A percentile compares a stretch with the other conserved stretches of the same genome.
phyloP scores from a whole-genome alignment of 2,888 invertebrate species.

The Aromia moschata region DNA sequence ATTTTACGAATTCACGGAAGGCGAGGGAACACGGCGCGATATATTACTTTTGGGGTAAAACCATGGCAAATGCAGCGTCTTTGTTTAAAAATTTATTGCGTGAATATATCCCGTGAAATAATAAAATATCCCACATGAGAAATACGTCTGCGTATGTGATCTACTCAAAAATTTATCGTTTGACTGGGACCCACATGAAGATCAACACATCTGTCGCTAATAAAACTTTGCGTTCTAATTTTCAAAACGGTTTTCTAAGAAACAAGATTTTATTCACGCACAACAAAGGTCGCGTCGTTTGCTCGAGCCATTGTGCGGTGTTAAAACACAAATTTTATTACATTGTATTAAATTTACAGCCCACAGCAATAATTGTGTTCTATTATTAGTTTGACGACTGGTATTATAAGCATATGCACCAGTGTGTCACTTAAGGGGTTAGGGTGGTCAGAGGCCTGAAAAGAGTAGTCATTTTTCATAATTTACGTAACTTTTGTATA shows the following conservation, averaged over 20 bases:
- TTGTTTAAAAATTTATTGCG: constrained; percentile 50
- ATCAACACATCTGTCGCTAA: constrained; percentile 6
- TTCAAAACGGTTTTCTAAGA: constrained; percentile 9
- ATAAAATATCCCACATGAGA: constrained; percentile 25
- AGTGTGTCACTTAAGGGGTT: no score
- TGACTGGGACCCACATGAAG: neutral
- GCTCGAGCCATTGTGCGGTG: neutral
- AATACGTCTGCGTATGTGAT: neutral
- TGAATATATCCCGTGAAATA: constrained; percentile 37
- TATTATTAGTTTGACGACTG: neutral
- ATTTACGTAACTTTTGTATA: no score
- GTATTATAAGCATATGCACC: no score
- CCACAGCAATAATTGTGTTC: neutral
- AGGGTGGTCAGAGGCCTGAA: no score
- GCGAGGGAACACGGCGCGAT: constrained; percentile 43
- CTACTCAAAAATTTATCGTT: neutral
- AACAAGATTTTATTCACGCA: neutral
- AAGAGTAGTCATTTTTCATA: no score
- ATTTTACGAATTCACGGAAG: constrained; percentile 34
- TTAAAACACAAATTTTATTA: constrained; percentile 4
- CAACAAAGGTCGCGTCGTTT: constrained; percentile 11
- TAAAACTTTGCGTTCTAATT: constrained; percentile 5
- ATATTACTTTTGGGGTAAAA: constrained; percentile 45
- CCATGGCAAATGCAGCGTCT: constrained; percentile 49
- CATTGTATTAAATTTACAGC: neutral